Percentiles rank a stretch among this genome's conserved stretches.
Evolutionary conservation across 2,797 vertebrate genomes (phyloP).

Genomic region (Picus viridis): DNA sequence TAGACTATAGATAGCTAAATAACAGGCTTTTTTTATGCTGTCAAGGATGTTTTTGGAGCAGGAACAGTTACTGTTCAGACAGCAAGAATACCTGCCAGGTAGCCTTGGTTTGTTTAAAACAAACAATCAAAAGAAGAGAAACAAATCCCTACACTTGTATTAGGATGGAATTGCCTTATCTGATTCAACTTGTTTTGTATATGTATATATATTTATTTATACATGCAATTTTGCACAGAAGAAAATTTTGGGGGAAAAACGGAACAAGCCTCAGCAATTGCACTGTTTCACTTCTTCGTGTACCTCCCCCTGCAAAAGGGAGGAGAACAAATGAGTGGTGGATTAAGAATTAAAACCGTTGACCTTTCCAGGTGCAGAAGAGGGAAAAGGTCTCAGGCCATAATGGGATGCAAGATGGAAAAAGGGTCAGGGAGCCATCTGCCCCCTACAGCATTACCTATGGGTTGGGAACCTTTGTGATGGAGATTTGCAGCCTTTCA

Average conservation of each 20-base stretch:
- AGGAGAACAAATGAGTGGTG: neutral
- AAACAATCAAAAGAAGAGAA: neutral
- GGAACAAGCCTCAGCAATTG: neutral
- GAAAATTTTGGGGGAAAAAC: neutral
- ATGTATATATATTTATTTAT: no score
- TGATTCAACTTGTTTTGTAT: neutral
- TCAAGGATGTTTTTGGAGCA: neutral
- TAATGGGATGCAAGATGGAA: neutral
- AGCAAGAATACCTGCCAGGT: neutral
- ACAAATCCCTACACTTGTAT: neutral
- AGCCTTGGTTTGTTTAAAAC: neutral
- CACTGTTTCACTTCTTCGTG: neutral
- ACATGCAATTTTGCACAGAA: neutral
- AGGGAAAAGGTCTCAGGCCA: neutral
- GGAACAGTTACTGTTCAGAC: neutral
- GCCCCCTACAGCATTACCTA: constrained; percentile 11
- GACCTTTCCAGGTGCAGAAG: neutral
- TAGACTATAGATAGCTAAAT: neutral
- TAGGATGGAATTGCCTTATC: neutral
- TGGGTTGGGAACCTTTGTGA: neutral
- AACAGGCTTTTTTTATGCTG: constrained; percentile 15
- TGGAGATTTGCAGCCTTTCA: constrained; percentile 52
- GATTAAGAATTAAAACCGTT: neutral
- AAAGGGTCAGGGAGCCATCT: constrained; percentile 21
- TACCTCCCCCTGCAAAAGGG: neutral